These are phyloP conservation scores for Aythya baeri DNA, from an alignment of 2,113 vertebrate genomes.

Conservation along the genomic window DNA sequence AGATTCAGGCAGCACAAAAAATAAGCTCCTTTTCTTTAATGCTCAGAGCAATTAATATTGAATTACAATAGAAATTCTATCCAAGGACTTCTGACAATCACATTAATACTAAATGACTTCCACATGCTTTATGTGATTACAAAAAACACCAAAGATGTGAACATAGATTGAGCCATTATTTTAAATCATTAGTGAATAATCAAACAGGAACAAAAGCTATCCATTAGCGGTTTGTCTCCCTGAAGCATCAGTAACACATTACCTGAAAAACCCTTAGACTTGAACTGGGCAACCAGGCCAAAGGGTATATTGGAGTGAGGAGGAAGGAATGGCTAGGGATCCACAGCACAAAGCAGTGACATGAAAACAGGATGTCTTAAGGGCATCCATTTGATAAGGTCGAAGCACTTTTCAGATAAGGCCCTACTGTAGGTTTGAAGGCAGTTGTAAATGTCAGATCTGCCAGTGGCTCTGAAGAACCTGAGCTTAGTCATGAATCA, in stretches of 20 bases:
- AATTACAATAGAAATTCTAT: not conserved
- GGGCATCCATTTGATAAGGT: not conserved
- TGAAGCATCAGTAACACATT: not conserved
- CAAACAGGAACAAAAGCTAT: not conserved
- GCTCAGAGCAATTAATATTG: not conserved
- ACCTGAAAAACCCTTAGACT: not conserved
- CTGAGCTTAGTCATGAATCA: not conserved
- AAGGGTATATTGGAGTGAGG: not conserved
- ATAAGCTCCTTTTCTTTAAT: not conserved
- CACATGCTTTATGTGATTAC: not conserved
- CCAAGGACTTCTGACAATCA: not conserved
- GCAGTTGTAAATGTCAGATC: not conserved
- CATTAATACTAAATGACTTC: not conserved
- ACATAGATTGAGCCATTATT: not conserved
- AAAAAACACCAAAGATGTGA: not conserved
- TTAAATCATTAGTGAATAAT: not conserved
- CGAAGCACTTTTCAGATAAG: not conserved
- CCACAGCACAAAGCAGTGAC: not conserved
- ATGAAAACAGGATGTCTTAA: not conserved
- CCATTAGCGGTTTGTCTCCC: not conserved
- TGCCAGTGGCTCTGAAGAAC: not conserved
- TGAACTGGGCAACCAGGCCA: not conserved
- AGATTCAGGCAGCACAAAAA: not conserved
- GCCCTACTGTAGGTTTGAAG: not conserved
- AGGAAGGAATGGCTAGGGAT: not conserved